phyloP scores from a whole-genome alignment of 2,113 vertebrate species.

The Brevimyrus niger region DNA sequence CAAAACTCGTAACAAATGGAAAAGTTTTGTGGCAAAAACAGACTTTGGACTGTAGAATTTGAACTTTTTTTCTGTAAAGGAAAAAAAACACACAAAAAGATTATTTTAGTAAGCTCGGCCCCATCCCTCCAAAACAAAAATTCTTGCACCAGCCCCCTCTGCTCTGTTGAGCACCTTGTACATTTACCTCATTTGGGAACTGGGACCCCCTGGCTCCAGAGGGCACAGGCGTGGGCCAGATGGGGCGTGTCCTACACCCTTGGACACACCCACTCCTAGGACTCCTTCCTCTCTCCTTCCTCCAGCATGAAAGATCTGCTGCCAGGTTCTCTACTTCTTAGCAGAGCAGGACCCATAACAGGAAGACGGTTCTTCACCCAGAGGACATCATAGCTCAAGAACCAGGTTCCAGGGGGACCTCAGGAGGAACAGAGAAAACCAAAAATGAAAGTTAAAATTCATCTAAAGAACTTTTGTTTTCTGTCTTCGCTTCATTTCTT shows the following conservation, averaged over 20 bases:
- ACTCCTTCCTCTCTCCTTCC: neutral
- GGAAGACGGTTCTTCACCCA: neutral
- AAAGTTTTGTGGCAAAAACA: constrained; percentile 56
- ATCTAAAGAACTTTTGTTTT: neutral
- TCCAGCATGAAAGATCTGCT: neutral
- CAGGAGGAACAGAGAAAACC: neutral
- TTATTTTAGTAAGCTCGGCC: constrained; percentile 67
- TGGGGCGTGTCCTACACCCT: neutral
- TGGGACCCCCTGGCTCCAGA: neutral
- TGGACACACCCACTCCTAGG: neutral
- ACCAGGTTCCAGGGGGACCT: neutral
- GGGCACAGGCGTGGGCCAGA: neutral
- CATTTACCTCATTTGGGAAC: constrained; percentile 2
- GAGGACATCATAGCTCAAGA: neutral
- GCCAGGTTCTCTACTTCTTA: neutral
- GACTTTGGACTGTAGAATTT: constrained; percentile 73
- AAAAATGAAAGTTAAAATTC: neutral
- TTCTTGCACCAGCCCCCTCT: neutral
- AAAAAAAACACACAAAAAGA: constrained; percentile 58
- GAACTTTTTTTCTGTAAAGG: constrained; percentile 69
- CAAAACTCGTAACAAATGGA: constrained; percentile 62
- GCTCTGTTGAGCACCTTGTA: neutral
- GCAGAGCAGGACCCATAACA: neutral
- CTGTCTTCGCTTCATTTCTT: neutral
- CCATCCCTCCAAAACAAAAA: neutral